These are phyloP conservation scores for Ips typographus DNA, from an alignment of 1,140 invertebrate species.

Conservation along the genomic window DNA sequence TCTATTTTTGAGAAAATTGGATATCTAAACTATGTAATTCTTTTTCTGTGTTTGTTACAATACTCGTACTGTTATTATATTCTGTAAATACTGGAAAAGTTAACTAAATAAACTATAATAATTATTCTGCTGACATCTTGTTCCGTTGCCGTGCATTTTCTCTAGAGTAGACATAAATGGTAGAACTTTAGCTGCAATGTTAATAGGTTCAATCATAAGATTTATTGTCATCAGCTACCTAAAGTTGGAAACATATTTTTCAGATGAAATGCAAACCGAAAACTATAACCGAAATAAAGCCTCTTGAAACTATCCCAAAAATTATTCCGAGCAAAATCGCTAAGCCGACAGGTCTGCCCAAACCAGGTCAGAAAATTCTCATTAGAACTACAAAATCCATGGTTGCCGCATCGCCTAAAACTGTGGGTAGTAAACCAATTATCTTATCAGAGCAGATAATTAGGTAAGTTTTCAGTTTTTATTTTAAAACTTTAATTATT, in stretches of 20 bases:
- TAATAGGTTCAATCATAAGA: too few relatives aligned
- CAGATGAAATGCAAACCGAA: background rate
- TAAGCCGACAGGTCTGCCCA: constrained; percentile 9
- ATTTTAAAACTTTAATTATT: background rate
- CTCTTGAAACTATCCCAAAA: constrained; percentile 12
- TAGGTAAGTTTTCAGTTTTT: constrained; percentile 16
- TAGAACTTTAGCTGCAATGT: too few relatives aligned
- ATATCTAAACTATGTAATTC: too few relatives aligned
- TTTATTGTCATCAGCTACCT: too few relatives aligned
- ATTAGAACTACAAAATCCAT: constrained; percentile 21
- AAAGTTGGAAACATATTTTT: background rate
- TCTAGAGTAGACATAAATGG: too few relatives aligned
- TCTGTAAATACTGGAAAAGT: too few relatives aligned
- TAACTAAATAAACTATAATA: background rate
- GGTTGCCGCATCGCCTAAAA: background rate
- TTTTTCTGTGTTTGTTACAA: too few relatives aligned
- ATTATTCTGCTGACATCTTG: background rate
- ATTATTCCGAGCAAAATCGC: constrained; percentile 14
- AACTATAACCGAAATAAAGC: constrained; percentile 17
- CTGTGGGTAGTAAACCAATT: constrained; percentile 41
- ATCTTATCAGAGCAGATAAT: constrained; percentile 51
- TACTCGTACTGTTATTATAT: too few relatives aligned
- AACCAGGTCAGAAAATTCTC: constrained; percentile 27
- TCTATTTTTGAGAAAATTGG: too few relatives aligned
- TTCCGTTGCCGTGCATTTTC: too few relatives aligned